Percentiles rank a stretch among this genome's conserved stretches.
Conservation (phyloP, 1,140 invertebrate genomes). For the Aphidius gifuensis region DNA sequence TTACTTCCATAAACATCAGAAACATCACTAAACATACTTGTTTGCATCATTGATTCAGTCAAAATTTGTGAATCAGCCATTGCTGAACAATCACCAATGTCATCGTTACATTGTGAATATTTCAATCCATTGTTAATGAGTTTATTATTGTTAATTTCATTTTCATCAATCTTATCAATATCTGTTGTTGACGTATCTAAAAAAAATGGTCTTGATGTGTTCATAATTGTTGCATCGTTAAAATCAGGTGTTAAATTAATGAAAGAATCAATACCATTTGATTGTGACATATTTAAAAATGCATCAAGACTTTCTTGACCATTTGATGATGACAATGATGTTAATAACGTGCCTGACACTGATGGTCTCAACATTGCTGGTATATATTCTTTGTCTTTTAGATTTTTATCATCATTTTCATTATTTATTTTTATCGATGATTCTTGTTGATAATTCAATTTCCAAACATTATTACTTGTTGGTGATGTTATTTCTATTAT, state of each 20-base stretch:
- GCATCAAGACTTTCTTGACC: constrained; percentile 48
- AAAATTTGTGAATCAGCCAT: constrained; percentile 41
- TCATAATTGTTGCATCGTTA: constrained; percentile 29
- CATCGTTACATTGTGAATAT: not conserved
- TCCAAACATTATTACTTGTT: constrained; percentile 33
- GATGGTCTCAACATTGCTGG: constrained; percentile 36
- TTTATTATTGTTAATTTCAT: too few species aligned
- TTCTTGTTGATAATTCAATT: constrained; percentile 27
- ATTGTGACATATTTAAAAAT: constrained; percentile 44
- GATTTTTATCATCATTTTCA: constrained; percentile 15
- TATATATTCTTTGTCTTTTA: constrained; percentile 29
- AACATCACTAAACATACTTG: constrained; percentile 39
- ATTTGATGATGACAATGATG: constrained; percentile 22
- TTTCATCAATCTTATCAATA: constrained; percentile 25
- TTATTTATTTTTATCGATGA: not conserved
- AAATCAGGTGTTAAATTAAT: constrained; percentile 46
- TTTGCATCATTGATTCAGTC: constrained; percentile 48
- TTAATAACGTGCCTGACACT: constrained; percentile 4
- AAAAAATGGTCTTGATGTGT: not conserved
- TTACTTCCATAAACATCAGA: constrained; percentile 20
- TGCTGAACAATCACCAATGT: constrained; percentile 5
- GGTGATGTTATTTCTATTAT: constrained; percentile 41
- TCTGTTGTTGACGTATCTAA: not conserved
- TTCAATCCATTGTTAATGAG: not conserved
- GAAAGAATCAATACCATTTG: constrained; percentile 46